Conservation (phyloP, 2,113 vertebrate genomes). For the Malaclemys terrapin region DNA sequence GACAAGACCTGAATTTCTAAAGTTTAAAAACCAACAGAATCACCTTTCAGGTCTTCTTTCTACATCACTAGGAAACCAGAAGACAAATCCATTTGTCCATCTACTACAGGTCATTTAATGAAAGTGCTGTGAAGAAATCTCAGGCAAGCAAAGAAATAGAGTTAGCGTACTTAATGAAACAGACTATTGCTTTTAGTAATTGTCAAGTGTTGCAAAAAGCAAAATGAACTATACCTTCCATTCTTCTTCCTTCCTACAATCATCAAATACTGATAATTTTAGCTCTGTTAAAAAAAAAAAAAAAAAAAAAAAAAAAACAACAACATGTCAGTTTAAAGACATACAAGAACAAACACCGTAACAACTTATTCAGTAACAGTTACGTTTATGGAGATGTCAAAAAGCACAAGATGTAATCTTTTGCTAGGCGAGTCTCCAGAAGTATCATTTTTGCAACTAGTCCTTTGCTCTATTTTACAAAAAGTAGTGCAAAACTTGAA, state of each 20-base stretch:
- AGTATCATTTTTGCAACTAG: background rate
- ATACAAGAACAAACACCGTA: background rate
- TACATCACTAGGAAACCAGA: background rate
- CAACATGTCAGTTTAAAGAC: constrained; percentile 14
- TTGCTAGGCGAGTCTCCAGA: background rate
- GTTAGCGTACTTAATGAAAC: accelerated
- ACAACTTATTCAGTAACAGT: background rate
- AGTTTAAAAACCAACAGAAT: background rate
- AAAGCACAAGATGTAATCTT: background rate
- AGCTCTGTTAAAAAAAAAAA: constrained; percentile 75
- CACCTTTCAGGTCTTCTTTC: background rate
- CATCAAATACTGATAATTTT: constrained; percentile 82
- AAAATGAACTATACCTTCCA: constrained; percentile 82
- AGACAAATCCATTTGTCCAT: background rate
- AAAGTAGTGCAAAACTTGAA: background rate
- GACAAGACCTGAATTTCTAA: background rate
- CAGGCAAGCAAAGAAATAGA: background rate
- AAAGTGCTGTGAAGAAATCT: background rate
- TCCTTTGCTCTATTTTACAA: background rate
- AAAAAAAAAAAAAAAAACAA: constrained; percentile 42
- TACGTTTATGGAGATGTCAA: background rate
- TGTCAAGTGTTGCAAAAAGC: background rate
- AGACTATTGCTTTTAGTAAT: background rate
- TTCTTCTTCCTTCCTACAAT: constrained; percentile 82
- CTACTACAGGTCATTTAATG: background rate